Conservation (phyloP, 64 coral and sea anemone genomes). For the Porites lutea region DNA sequence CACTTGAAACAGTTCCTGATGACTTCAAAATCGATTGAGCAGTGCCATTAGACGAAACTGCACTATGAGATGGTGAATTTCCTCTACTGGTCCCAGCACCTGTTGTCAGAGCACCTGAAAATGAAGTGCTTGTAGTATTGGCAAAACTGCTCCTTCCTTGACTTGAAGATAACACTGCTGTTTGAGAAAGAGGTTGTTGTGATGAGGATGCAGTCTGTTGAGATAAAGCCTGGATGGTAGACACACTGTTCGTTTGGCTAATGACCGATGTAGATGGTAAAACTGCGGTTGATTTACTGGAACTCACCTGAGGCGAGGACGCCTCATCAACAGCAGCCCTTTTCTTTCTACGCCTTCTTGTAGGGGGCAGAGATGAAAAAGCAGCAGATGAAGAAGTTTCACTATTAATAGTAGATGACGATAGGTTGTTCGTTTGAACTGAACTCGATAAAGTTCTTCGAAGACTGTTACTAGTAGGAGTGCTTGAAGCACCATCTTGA, state of each 20-base stretch:
- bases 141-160: neutral
- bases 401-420: neutral
- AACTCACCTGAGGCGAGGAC: neutral
- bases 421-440: neutral
- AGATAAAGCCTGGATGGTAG: neutral
- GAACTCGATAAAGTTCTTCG: neutral
- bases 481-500: neutral
- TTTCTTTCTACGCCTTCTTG: slow-evolving; percentile 19
- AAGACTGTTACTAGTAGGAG: neutral
- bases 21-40: neutral
- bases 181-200: neutral
- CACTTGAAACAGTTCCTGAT: neutral
- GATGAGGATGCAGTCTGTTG: neutral
- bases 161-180: neutral
- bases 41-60: neutral
- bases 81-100: neutral
- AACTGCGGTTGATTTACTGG: neutral
- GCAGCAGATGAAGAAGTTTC: neutral
- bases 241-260: neutral
- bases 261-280: neutral
- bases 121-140: neutral
- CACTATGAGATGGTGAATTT: neutral
- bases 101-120: neutral
- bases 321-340: neutral
- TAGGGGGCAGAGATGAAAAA: neutral